phyloP scores from a whole-genome alignment of 2,888 invertebrate genomes.

The Oxytorus armatus region DNA sequence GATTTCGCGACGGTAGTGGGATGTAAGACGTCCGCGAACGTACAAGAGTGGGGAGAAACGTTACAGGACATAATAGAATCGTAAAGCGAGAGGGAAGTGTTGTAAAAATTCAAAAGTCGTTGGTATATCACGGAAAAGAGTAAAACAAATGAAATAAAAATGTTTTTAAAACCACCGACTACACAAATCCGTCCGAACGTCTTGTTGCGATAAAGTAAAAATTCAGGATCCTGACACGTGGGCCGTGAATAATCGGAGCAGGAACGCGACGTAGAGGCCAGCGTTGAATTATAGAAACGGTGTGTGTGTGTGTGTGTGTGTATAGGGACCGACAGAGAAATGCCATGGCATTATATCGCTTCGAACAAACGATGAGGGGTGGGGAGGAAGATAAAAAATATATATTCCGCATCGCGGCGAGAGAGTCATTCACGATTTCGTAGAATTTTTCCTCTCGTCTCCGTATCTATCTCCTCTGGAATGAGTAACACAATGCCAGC shows the following conservation, averaged over 20 bases:
- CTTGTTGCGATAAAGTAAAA: slow-evolving; percentile 12
- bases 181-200: too few species aligned
- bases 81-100: too few species aligned
- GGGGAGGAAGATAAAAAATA: slow-evolving; percentile 62
- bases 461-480: slow-evolving; percentile 46
- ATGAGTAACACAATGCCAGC: slow-evolving; percentile 62
- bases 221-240: slow-evolving; percentile 35
- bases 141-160: too few species aligned
- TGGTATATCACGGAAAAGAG: too few species aligned
- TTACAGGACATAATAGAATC: too few species aligned
- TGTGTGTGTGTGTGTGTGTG: not conserved
- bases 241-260: slow-evolving; percentile 57
- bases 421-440: slow-evolving; percentile 67
- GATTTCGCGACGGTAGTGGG: too few species aligned
- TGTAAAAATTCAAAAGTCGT: too few species aligned
- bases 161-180: too few species aligned
- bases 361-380: slow-evolving; percentile 47
- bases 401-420: slow-evolving; percentile 63
- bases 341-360: slow-evolving; percentile 46
- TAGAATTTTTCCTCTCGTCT: slow-evolving; percentile 64
- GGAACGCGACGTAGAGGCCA: slow-evolving; percentile 42
- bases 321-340: slow-evolving; percentile 24
- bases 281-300: slow-evolving; percentile 27
- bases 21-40: too few species aligned
- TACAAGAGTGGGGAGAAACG: too few species aligned